These are phyloP conservation scores for Cyphomyrus discorhynchus DNA, from an alignment of 2,113 vertebrate genomes.

Conservation along the genomic window DNA sequence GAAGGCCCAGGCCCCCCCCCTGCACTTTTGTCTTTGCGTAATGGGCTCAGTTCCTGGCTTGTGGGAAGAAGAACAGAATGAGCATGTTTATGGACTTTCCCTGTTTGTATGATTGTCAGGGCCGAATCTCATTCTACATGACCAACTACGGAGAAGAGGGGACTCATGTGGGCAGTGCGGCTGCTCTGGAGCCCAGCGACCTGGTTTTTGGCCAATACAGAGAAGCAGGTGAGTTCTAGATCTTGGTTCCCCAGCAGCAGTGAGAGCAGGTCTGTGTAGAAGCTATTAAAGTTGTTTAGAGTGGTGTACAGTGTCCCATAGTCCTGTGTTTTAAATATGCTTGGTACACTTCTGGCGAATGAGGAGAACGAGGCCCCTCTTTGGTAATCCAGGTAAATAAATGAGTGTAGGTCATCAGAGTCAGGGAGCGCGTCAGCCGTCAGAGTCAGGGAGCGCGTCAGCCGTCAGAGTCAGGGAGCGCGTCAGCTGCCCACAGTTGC, in stretches of 20 bases:
- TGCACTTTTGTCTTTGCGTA: background rate
- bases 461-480: background rate
- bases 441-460: background rate
- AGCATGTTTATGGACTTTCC: background rate
- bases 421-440: background rate
- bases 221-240: constrained; percentile 73
- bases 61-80: background rate
- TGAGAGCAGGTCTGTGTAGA: background rate
- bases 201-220: constrained; percentile 90
- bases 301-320: background rate
- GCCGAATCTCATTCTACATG: constrained; percentile 96
- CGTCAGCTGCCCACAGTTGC: background rate
- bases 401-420: background rate
- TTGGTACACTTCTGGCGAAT: background rate
- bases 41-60: background rate
- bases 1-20: too few species aligned
- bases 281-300: background rate
- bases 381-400: background rate
- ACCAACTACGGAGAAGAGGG: constrained; percentile 97
- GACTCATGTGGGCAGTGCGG: constrained; percentile 83
- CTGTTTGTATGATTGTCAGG: constrained; percentile 49
- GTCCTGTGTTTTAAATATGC: background rate
- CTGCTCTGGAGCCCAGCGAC: constrained; percentile 72
- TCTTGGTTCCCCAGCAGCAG: background rate
- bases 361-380: background rate